A percentile compares a stretch with the other conserved stretches of the same genome.
Evolutionary conservation across 1,140 invertebrate species (phyloP).

Genomic region (Melitaea cinxia): DNA sequence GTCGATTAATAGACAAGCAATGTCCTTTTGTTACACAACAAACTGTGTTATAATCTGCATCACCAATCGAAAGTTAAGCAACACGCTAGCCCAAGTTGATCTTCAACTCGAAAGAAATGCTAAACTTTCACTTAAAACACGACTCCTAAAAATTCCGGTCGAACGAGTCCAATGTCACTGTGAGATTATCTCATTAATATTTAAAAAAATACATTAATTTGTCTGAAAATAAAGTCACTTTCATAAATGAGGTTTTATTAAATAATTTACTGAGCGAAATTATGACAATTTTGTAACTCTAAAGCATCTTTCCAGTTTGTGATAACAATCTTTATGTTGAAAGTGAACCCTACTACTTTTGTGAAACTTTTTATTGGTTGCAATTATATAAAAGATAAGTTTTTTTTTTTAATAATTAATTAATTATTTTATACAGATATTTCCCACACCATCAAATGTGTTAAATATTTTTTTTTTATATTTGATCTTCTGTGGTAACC

Average conservation of each 20-base stretch:
- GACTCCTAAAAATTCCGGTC: slow-evolving; percentile 60
- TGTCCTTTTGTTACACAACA: slow-evolving; percentile 28
- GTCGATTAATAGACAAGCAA: slow-evolving; percentile 19
- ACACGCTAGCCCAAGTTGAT: slow-evolving; percentile 54
- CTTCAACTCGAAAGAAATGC: slow-evolving; percentile 53
- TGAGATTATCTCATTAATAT: slow-evolving; percentile 17
- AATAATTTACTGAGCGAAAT: background rate
- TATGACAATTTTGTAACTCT: background rate
- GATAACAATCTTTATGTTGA: background rate
- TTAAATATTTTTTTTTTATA: background rate
- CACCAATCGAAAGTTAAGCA: slow-evolving; percentile 67
- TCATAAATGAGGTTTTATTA: background rate
- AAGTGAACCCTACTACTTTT: background rate
- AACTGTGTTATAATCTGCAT: slow-evolving; percentile 48
- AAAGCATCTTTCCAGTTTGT: background rate
- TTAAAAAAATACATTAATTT: background rate
- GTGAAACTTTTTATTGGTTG: background rate
- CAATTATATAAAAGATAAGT: background rate
- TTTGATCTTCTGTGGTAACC: background rate
- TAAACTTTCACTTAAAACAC: slow-evolving; percentile 64
- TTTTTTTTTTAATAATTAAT: background rate
- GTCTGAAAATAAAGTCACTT: background rate
- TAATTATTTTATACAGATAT: background rate
- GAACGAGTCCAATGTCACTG: slow-evolving; percentile 36
- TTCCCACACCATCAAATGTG: background rate